Percentiles rank a stretch among this genome's conserved stretches.
Conservation (phyloP, 2,888 invertebrate genomes). For the Gisinianus flammeolus region DNA sequence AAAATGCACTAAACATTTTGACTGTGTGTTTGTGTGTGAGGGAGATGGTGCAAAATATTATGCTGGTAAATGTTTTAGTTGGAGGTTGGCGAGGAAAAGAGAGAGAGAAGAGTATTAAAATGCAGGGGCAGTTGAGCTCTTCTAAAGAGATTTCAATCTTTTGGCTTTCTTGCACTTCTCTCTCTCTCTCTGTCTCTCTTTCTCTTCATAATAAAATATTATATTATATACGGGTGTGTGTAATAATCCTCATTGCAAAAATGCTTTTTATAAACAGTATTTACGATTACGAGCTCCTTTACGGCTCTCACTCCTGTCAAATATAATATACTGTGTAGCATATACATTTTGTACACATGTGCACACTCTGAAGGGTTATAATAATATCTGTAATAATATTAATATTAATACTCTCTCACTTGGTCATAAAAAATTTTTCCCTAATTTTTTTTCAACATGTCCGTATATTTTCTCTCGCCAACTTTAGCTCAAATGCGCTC, state of each 20-base stretch:
- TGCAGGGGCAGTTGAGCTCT: slow-evolving; percentile 18
- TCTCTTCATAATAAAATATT: slow-evolving; percentile 21
- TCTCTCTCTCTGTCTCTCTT: background rate
- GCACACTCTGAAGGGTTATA: too few species aligned
- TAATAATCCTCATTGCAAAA: slow-evolving; percentile 49
- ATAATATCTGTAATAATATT: too few species aligned
- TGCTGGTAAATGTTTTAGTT: background rate
- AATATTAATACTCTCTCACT: too few species aligned
- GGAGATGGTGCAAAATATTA: background rate
- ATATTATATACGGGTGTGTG: background rate
- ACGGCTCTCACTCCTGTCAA: background rate
- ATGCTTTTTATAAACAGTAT: slow-evolving; percentile 33
- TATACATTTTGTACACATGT: too few species aligned
- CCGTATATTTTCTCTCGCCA: too few species aligned
- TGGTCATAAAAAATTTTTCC: too few species aligned
- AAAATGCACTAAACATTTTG: background rate
- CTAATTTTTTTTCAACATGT: too few species aligned
- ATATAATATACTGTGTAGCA: too few species aligned
- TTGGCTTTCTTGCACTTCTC: slow-evolving; percentile 24
- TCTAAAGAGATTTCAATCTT: slow-evolving; percentile 46
- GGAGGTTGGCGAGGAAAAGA: background rate
- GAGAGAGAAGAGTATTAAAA: slow-evolving; percentile 10
- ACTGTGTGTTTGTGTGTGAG: background rate
- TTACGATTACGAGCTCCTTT: slow-evolving; percentile 4
- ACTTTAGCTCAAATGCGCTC: too few species aligned